These are phyloP conservation scores for Leptestheria dahalacensis DNA, from an alignment of 1,140 invertebrate species.

Conservation along the genomic window DNA sequence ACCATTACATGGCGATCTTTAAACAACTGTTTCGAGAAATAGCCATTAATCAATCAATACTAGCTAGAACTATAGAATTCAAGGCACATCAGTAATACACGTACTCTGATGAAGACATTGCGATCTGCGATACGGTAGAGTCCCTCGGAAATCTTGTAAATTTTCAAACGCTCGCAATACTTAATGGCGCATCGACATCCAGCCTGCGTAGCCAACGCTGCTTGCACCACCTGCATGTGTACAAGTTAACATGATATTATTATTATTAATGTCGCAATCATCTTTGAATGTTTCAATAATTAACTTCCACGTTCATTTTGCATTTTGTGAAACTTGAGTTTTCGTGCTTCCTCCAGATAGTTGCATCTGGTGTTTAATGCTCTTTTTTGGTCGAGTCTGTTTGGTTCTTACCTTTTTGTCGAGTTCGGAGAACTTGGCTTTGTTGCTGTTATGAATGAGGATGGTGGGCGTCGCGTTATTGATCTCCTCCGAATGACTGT, in stretches of 20 bases:
- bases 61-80: no score
- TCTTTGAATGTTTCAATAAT: no score
- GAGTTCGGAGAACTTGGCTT: neutral
- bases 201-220: slow-evolving; percentile 25
- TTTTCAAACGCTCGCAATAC: slow-evolving; percentile 35
- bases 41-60: slow-evolving; percentile 7
- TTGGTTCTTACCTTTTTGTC: neutral
- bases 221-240: slow-evolving; percentile 25
- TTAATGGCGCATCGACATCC: slow-evolving; percentile 23
- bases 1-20: slow-evolving; percentile 86
- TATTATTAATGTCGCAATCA: neutral
- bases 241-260: neutral
- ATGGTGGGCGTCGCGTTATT: neutral
- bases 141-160: slow-evolving; percentile 62
- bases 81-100: slow-evolving; percentile 17
- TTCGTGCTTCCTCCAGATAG: no score
- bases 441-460: neutral
- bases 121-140: slow-evolving; percentile 64
- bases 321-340: no score
- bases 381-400: neutral
- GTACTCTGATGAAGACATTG: slow-evolving; percentile 58
- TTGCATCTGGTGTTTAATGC: neutral
- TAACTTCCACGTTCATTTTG: no score
- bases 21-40: slow-evolving; percentile 43
- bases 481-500: neutral